These are phyloP conservation scores for Andricus curvator DNA, from an alignment of 2,888 invertebrate species.

Conservation along the genomic window DNA sequence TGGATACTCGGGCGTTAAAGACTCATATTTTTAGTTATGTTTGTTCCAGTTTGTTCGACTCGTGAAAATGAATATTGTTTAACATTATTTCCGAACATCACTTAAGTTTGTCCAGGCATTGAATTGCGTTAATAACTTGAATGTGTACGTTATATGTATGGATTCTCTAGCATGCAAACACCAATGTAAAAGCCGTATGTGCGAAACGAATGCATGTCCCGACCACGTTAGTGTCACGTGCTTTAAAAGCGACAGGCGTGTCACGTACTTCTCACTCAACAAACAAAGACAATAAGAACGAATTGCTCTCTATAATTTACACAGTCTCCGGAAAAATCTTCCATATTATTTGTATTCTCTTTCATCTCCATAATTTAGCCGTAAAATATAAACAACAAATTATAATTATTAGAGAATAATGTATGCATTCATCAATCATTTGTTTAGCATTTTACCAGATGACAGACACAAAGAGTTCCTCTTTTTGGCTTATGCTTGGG, in stretches of 20 bases:
- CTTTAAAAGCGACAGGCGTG: slow-evolving; percentile 56
- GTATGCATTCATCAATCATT: too few relatives aligned
- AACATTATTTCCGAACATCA: slow-evolving; percentile 11
- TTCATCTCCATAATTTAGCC: neutral
- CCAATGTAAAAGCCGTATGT: slow-evolving; percentile 1
- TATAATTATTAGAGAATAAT: too few relatives aligned
- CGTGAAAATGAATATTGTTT: neutral
- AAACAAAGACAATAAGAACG: slow-evolving; percentile 63
- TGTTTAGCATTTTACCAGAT: too few relatives aligned
- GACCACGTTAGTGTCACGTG: slow-evolving; percentile 68
- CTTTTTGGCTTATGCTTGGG: too few relatives aligned
- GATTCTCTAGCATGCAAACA: slow-evolving; percentile 16
- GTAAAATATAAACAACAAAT: too few relatives aligned
- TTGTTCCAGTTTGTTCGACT: neutral
- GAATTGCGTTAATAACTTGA: slow-evolving; percentile 17
- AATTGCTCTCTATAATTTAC: slow-evolving; percentile 48
- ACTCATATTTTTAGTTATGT: neutral
- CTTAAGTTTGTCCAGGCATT: neutral
- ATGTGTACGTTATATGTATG: neutral
- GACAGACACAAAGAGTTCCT: too few relatives aligned
- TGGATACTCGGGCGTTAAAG: too few relatives aligned
- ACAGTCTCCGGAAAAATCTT: neutral
- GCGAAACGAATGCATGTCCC: slow-evolving; percentile 58
- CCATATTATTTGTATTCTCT: neutral
- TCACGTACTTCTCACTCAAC: slow-evolving; percentile 55